These are phyloP conservation scores for Agrypnia vestita DNA, from an alignment of 1,140 invertebrate genomes.

Conservation along the genomic window DNA sequence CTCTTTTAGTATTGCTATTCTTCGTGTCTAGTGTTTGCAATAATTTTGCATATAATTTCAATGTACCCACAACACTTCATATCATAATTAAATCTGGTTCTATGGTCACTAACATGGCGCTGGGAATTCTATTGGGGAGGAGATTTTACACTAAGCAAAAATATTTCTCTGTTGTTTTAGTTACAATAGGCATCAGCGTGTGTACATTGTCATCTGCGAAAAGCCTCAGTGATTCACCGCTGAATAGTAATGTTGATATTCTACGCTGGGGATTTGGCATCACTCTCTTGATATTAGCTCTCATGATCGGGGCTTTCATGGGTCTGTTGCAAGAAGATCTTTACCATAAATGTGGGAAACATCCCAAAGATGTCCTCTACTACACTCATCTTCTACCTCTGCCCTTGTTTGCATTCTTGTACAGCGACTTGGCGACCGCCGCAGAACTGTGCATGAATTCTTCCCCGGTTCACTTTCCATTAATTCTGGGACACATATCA, in stretches of 20 bases:
- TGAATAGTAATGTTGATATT: conserved; percentile 17
- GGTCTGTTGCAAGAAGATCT: conserved; percentile 56
- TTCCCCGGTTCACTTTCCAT: conserved; percentile 34
- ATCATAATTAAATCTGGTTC: conserved; percentile 60
- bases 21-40: conserved; percentile 56
- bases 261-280: conserved; percentile 52
- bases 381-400: conserved; percentile 56
- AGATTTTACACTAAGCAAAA: conserved; percentile 47
- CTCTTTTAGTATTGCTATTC: conserved; percentile 49
- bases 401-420: conserved; percentile 55
- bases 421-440: conserved; percentile 48
- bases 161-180: conserved; percentile 48
- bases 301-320: conserved; percentile 53
- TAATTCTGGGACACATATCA: conserved; percentile 31
- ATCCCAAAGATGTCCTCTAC: conserved; percentile 55
- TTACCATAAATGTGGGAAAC: conserved; percentile 52
- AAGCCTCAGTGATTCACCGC: conserved; percentile 16
- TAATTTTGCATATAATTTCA: conserved; percentile 58
- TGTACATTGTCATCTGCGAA: conserved; percentile 55
- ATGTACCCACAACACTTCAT: conserved; percentile 55
- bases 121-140: conserved; percentile 49
- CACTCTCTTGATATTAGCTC: conserved; percentile 43
- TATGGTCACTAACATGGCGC: conserved; percentile 52
- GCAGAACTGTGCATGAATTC: conserved; percentile 32
- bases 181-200: conserved; percentile 51